phyloP scores from a whole-genome alignment of 2,797 vertebrate genomes.

The Oceanodroma leucorhoa region DNA sequence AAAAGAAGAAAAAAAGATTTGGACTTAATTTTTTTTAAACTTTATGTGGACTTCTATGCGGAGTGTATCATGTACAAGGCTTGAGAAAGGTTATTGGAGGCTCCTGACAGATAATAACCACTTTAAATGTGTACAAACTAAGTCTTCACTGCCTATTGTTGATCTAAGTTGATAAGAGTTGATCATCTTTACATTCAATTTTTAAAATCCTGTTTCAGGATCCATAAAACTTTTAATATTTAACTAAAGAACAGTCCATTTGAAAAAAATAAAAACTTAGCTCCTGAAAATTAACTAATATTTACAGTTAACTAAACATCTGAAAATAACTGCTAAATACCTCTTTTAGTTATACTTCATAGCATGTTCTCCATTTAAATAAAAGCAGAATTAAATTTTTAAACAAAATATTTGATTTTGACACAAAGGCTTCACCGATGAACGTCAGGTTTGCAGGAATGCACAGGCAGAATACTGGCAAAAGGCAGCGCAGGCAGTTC shows the following conservation, averaged over 20 bases:
- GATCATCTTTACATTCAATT: neutral
- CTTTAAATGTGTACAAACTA: neutral
- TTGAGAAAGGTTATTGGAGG: neutral
- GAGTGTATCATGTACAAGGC: neutral
- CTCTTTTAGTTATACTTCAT: neutral
- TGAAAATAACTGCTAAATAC: neutral
- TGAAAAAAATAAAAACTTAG: neutral
- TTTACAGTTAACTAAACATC: neutral
- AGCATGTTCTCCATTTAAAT: neutral
- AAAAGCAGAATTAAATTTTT: neutral
- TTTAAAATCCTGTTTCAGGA: neutral
- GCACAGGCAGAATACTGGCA: neutral
- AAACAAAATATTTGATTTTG: neutral
- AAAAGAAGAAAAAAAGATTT: neutral
- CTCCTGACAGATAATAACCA: neutral
- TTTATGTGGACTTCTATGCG: neutral
- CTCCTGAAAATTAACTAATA: neutral
- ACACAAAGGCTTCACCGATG: neutral
- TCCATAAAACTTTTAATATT: neutral
- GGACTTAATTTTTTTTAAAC: no score
- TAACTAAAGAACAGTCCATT: neutral
- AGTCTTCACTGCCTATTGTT: neutral
- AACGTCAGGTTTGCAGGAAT: fast-evolving
- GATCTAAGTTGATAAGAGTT: neutral
- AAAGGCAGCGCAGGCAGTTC: neutral